These are phyloP conservation scores for Helleia helle DNA, from an alignment of 2,888 invertebrate genomes.

Conservation along the genomic window DNA sequence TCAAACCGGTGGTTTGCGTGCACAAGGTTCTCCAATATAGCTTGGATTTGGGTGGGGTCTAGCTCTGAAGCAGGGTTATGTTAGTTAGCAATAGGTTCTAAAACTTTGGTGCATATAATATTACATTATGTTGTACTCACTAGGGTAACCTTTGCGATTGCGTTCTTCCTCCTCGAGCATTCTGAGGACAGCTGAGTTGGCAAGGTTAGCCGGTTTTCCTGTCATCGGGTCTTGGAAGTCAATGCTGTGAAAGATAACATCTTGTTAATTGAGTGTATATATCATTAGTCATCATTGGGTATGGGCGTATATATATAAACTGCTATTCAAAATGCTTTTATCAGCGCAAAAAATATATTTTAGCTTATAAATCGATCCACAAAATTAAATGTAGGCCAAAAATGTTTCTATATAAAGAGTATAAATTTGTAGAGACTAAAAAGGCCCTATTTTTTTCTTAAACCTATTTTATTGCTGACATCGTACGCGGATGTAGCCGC, in stretches of 20 bases:
- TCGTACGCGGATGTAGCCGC: too few relatives aligned
- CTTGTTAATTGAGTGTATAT: not conserved
- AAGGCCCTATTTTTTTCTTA: too few relatives aligned
- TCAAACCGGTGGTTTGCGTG: constrained; percentile 50
- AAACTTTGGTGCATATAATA: not conserved
- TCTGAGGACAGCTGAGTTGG: constrained; percentile 88
- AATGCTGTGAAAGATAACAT: constrained; percentile 76
- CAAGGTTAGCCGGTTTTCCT: constrained; percentile 84
- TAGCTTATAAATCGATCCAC: too few relatives aligned
- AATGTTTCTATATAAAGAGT: too few relatives aligned
- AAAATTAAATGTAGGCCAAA: too few relatives aligned
- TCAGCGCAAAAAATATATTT: too few relatives aligned
- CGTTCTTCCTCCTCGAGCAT: constrained; percentile 90
- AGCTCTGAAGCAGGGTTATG: constrained; percentile 53
- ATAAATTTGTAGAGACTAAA: too few relatives aligned
- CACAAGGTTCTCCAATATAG: constrained; percentile 55
- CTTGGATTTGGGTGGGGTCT: constrained; percentile 58
- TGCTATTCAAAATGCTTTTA: too few relatives aligned
- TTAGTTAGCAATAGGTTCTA: constrained; percentile 38
- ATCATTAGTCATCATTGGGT: not conserved
- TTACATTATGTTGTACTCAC: constrained; percentile 55
- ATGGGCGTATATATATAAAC: too few relatives aligned
- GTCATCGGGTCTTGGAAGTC: constrained; percentile 82
- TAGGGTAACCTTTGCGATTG: constrained; percentile 76
- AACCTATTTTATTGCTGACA: too few relatives aligned